A percentile compares a stretch with the other conserved stretches of the same genome.
These are phyloP conservation scores for Rhamphomyia laevipes DNA, from an alignment of 2,888 invertebrate genomes.

Conservation along the genomic window DNA sequence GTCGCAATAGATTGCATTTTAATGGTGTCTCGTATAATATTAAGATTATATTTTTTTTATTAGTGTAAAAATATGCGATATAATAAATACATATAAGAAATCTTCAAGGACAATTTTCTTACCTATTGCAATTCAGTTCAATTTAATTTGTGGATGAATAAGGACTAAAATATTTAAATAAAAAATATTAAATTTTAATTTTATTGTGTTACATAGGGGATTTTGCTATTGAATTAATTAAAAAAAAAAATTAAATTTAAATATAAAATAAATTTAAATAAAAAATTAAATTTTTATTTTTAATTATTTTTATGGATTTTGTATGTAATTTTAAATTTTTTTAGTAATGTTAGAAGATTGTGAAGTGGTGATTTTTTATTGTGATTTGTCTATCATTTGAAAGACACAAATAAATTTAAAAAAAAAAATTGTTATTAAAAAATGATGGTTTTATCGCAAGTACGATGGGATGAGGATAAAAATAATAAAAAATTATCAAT, in stretches of 20 bases:
- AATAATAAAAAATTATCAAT: slow-evolving; percentile 8
- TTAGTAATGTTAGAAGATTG: too few species aligned
- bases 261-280: not conserved
- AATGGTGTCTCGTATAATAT: too few species aligned
- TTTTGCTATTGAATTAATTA: too few species aligned
- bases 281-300: not conserved
- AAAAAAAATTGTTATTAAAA: slow-evolving; percentile 4
- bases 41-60: too few species aligned
- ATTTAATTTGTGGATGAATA: slow-evolving; percentile 5
- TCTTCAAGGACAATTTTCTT: slow-evolving; percentile 2
- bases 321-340: too few species aligned
- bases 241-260: too few species aligned
- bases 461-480: slow-evolving; percentile 13
- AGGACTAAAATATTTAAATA: slow-evolving; percentile 4
- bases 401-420: too few species aligned
- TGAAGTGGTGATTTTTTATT: not conserved
- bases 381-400: too few species aligned
- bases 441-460: slow-evolving; percentile 20
- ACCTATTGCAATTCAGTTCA: slow-evolving; percentile 7
- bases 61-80: not conserved
- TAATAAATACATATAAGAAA: not conserved
- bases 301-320: not conserved
- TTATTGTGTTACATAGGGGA: too few species aligned
- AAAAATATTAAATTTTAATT: not conserved
- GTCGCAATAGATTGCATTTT: too few species aligned